Evolutionary conservation across 2,888 invertebrate genomes (phyloP).

Genomic region (Barypeithes pellucidus): DNA sequence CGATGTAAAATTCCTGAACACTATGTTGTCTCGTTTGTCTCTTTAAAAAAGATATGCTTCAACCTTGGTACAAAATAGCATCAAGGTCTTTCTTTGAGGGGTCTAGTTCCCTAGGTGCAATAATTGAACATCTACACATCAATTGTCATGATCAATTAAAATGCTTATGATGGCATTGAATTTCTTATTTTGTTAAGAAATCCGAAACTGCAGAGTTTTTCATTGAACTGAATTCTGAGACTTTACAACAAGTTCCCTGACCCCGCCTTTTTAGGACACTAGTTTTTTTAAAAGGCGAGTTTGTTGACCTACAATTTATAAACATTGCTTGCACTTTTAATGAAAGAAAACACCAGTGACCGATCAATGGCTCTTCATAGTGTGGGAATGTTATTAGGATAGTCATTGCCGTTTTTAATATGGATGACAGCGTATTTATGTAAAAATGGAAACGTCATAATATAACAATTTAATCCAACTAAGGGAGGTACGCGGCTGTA

Average conservation of each 20-base stretch:
- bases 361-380: slow-evolving; percentile 9
- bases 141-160: slow-evolving; percentile 2
- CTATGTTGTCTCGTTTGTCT: background rate
- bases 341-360: slow-evolving; percentile 20
- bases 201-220: slow-evolving; percentile 6
- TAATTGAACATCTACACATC: background rate
- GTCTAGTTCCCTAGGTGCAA: too few relatives aligned
- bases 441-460: background rate
- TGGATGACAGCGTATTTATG: background rate
- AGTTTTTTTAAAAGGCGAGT: slow-evolving; percentile 3
- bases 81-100: too few relatives aligned
- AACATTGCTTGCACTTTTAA: slow-evolving; percentile 14
- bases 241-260: slow-evolving; percentile 13
- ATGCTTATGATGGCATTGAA: slow-evolving; percentile 11
- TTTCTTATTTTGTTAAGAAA: slow-evolving; percentile 14
- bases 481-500: too few relatives aligned
- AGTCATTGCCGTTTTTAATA: slow-evolving; percentile 17
- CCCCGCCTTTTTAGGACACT: slow-evolving; percentile 7
- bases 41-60: too few relatives aligned
- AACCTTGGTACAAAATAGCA: too few relatives aligned
- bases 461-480: too few relatives aligned
- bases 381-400: slow-evolving; percentile 12
- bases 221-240: slow-evolving; percentile 21
- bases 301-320: slow-evolving; percentile 16
- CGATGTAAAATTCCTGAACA: background rate